Base-by-base conservation (phyloP, 2,797 vertebrate species). In the Columba guinea region DNA sequence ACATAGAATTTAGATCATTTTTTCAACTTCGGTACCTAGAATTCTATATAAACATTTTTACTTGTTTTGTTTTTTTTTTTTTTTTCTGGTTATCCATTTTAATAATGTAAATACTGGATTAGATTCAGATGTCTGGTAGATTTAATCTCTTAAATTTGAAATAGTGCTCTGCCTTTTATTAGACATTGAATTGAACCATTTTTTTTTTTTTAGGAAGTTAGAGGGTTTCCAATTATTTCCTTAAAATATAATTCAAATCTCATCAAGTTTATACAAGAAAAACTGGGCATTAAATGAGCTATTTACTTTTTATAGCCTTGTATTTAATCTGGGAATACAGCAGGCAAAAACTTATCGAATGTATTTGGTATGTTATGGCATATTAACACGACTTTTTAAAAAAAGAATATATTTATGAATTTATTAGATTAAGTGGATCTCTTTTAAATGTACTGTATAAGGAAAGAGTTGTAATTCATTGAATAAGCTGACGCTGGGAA, bases 121-220 rank as follows among this genome's bases (percentile, higher is more conserved):
- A 65, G 62, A 60, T 77, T 94, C 75, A 90, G 44, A 35, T 58
- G 39, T 62, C 59, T 56, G 64, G 70, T 64, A 69, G 30, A 75
- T 69, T 89, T 78, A 90, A 37, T 74, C 46, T 73, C 74, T 52
- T 88, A 91, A 86, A 84, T 67, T 84, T 96, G 55, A 90, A 89
- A 69, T 65, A 84, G 37, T 81, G 34, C 19, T 84, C 68, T 90
- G 28, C n/a, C 27, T 81, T 86, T 75, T 87, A 83, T 78, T 93
- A 87, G 34, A 5, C 5, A 24, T 70, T 74, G 37, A 73, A 58
- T 26, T 32, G 30, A 88, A 65, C 13, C 56, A 17, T 5, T 51
- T 75, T 56, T 70, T 5, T 51, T 75, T 59, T 70, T 60, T 24
- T 22, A 49, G 23, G 70, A 41, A 70, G 34, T 73, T 87, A 53